A percentile compares a stretch with the other conserved stretches of the same genome.
Evolutionary conservation across 2,113 vertebrate species (phyloP).

Genomic region (Takifugu flavidus): DNA sequence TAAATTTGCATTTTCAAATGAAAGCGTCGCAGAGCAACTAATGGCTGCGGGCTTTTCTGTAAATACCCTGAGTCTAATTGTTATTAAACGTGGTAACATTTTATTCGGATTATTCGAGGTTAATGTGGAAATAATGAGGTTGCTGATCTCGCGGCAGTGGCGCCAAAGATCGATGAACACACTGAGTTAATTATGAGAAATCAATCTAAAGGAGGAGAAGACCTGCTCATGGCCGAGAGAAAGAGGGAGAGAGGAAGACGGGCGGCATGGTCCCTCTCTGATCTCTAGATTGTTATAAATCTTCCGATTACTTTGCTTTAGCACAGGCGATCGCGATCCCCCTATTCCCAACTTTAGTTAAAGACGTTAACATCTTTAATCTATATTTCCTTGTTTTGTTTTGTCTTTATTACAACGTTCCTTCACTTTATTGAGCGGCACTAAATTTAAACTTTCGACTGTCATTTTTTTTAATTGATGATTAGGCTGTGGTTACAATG

Average conservation of each 20-base stretch:
- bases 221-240: not conserved
- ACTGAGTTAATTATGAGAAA: constrained; percentile 77
- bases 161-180: constrained; percentile 69
- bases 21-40: not conserved
- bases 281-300: not conserved
- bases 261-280: no score
- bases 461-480: no score
- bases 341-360: no score
- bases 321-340: no score
- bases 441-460: no score
- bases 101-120: constrained; percentile 66
- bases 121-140: constrained; percentile 73
- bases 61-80: constrained; percentile 52
- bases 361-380: no score
- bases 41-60: not conserved
- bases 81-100: constrained; percentile 61
- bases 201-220: constrained; percentile 68
- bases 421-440: no score
- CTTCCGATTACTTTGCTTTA: no score
- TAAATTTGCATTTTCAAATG: not conserved
- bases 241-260: not conserved
- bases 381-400: no score
- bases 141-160: constrained; percentile 38
- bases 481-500: no score
- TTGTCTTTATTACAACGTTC: no score